These are phyloP conservation scores for Zele albiditarsus DNA, from an alignment of 2,888 invertebrate species.

Conservation along the genomic window DNA sequence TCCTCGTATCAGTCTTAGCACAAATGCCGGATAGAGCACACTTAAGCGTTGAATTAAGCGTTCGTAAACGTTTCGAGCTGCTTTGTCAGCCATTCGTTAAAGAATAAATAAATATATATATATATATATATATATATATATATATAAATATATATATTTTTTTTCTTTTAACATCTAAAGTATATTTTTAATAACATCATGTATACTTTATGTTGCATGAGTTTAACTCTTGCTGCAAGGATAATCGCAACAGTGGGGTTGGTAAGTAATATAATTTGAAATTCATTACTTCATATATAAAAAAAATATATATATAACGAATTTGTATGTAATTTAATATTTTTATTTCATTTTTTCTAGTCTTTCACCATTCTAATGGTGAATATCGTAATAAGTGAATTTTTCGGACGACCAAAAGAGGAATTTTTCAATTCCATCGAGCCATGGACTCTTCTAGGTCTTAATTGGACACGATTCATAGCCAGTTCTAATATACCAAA, in stretches of 20 bases:
- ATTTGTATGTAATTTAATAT: slow-evolving; percentile 9
- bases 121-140: not conserved
- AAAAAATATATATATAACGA: not conserved
- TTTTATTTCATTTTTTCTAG: slow-evolving; percentile 52
- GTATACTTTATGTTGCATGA: slow-evolving; percentile 62
- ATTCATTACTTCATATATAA: not conserved
- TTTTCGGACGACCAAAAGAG: slow-evolving; percentile 59
- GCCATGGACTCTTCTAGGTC: slow-evolving; percentile 63
- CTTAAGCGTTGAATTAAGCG: slow-evolving; percentile 3
- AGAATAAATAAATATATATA: not conserved
- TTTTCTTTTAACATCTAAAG: not conserved
- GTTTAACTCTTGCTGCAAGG: slow-evolving; percentile 63
- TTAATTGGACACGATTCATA: slow-evolving; percentile 65
- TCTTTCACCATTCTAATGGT: slow-evolving; percentile 66
- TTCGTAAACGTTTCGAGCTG: not conserved
- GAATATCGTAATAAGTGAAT: slow-evolving; percentile 65
- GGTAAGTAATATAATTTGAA: slow-evolving; percentile 58
- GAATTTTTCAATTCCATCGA: slow-evolving; percentile 60
- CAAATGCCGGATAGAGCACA: slow-evolving; percentile 44
- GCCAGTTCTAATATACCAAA: slow-evolving; percentile 54
- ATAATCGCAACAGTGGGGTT: slow-evolving; percentile 67
- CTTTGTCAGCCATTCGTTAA: slow-evolving; percentile 14
- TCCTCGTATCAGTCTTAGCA: slow-evolving; percentile 43
- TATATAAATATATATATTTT: not conserved
- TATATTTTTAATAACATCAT: slow-evolving; percentile 46